Percentiles rank a stretch among this genome's conserved stretches.
Conservation (phyloP, 2,797 vertebrate species). For the Balearica regulorum region DNA sequence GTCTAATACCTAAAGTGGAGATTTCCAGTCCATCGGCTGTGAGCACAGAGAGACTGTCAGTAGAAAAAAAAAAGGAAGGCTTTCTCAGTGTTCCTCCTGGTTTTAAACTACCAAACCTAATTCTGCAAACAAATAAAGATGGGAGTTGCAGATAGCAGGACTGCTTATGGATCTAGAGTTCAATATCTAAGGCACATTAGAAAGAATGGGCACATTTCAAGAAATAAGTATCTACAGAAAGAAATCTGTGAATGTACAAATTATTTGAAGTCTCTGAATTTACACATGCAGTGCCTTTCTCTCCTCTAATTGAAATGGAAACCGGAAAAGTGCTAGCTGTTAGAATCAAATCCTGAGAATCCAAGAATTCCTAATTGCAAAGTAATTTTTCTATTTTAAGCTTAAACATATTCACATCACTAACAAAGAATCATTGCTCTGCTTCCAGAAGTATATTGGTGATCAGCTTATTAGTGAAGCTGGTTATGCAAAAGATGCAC, state of each 20-base stretch:
- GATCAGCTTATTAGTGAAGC: neutral
- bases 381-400: neutral
- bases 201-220: neutral
- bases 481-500: neutral
- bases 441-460: neutral
- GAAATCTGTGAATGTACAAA: neutral
- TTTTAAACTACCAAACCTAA: neutral
- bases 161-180: neutral
- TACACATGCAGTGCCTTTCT: neutral
- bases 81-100: neutral
- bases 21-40: neutral
- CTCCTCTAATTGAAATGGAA: neutral
- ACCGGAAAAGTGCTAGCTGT: neutral
- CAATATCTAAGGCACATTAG: neutral
- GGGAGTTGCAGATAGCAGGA: neutral
- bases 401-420: neutral
- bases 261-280: neutral
- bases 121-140: neutral
- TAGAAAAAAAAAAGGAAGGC: neutral
- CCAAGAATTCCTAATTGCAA: neutral
- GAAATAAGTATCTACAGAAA: neutral
- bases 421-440: neutral
- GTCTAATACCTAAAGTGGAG: neutral
- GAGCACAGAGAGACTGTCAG: neutral
- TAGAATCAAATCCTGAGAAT: neutral